phyloP scores from a whole-genome alignment of 2,797 vertebrate species.

The Anabas testudineus region DNA sequence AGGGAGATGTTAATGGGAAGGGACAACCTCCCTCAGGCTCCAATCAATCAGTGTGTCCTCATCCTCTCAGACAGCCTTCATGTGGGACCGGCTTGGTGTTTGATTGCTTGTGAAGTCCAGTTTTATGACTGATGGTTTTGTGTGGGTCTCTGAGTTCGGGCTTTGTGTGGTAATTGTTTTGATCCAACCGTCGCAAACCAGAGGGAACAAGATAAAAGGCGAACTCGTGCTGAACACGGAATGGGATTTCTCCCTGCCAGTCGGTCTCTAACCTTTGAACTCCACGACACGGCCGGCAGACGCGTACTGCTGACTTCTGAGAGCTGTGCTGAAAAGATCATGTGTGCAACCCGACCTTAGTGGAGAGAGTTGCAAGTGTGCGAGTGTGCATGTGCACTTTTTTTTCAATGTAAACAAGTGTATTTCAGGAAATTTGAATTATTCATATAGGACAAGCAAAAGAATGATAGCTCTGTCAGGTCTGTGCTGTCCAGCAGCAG shows the following conservation, averaged over 20 bases:
- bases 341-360: constrained; percentile 19
- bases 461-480: too few species aligned
- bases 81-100: constrained; percentile 32
- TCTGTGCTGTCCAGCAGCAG: too few species aligned
- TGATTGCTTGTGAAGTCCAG: constrained; percentile 33
- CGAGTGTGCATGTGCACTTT: not conserved
- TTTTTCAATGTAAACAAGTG: too few species aligned
- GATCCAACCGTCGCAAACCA: constrained; percentile 47
- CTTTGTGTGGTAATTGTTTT: constrained; percentile 37
- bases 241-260: constrained; percentile 5
- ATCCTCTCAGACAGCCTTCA: constrained; percentile 49
- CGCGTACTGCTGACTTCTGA: constrained; percentile 32
- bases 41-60: constrained; percentile 64
- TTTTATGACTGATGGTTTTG: constrained; percentile 20
- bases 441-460: too few species aligned
- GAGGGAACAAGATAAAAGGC: constrained; percentile 38
- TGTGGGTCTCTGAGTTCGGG: not conserved
- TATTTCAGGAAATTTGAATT: too few species aligned
- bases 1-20: constrained; percentile 59
- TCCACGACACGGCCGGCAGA: constrained; percentile 6
- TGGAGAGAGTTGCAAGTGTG: not conserved
- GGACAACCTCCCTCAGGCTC: constrained; percentile 59
- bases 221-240: constrained; percentile 5
- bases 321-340: constrained; percentile 27
- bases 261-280: constrained; percentile 12